These are phyloP conservation scores for Holcopasites calliopsidis DNA, from an alignment of 1,140 invertebrate species.

Conservation along the genomic window DNA sequence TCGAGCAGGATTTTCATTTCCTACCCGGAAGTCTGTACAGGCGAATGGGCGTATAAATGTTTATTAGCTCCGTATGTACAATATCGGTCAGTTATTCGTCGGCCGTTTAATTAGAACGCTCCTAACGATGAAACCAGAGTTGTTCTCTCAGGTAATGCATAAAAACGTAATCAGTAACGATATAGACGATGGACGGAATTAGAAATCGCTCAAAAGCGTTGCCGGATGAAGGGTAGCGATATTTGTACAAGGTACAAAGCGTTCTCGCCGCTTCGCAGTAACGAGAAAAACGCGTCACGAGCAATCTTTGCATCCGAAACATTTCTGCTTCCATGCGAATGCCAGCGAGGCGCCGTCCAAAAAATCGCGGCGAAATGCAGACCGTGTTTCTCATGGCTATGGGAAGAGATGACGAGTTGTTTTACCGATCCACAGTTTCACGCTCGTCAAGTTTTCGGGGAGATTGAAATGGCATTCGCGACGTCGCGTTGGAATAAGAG, in stretches of 20 bases:
- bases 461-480: constrained; percentile 11
- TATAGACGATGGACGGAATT: background rate
- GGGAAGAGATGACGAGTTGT: background rate
- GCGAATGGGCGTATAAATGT: background rate
- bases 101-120: background rate
- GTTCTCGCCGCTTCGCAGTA: background rate
- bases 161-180: too few relatives aligned
- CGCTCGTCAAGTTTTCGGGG: constrained; percentile 6
- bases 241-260: background rate
- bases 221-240: too few relatives aligned
- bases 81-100: background rate
- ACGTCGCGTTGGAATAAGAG: background rate
- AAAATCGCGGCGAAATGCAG: background rate
- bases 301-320: background rate
- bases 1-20: background rate
- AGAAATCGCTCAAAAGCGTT: too few relatives aligned
- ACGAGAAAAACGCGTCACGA: background rate
- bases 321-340: background rate
- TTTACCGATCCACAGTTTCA: background rate
- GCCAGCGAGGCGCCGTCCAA: background rate
- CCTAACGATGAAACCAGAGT: too few relatives aligned
- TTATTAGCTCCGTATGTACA: background rate
- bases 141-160: background rate
- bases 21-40: background rate
- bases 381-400: background rate